Evolutionary conservation across 2,113 vertebrate species (phyloP), one percentile per base, ranked within the genome.

Genomic region (Zootoca vivipara): DNA sequence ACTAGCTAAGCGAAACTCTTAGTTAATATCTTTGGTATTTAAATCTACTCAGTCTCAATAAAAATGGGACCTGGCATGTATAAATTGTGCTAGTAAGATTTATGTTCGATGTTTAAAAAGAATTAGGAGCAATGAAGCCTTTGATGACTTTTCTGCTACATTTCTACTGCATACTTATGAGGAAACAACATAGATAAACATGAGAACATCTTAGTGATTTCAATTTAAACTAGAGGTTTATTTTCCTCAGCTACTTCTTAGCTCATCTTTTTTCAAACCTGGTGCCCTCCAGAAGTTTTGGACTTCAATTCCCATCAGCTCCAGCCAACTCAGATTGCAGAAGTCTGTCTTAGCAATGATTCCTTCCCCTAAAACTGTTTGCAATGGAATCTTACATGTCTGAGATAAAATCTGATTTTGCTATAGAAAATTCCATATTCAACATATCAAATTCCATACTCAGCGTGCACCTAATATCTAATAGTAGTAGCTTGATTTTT

Each of bases 61-160:
- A 87, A 92, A 92, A 89, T 89, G 65, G 2, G 52, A 69, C 89
- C 91, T 90, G 78, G 65, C 40, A 74, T 85, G 24, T 85, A 28
- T 2, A 87, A 77, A 91, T 92, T 85, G 56, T 90, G 38, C 75
- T 89, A 42, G 62, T 93, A 87, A 93, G 69, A 95, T 95, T 94
- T 94, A 92, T 81, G 58, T 42, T 80, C 89, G 89, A 65, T 22
- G 87, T 91, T 92, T 95, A 90, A 86, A 91, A 95, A 93, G 16
- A 15, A 85, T 91, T 86, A 90, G 26, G 8, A 89, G 78, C 58
- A 91, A 86, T 69, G 82, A 90, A 85, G 79, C 42, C 84, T 87
- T 89, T 84, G 9, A 69, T 86, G 67, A 10, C 22, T 90, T 64
- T 80, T 78, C 1, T 82, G 38, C 24, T 90, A 75, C 22, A 80